Conservation (phyloP, 2,113 vertebrate genomes). For the Notechis scutatus region DNA sequence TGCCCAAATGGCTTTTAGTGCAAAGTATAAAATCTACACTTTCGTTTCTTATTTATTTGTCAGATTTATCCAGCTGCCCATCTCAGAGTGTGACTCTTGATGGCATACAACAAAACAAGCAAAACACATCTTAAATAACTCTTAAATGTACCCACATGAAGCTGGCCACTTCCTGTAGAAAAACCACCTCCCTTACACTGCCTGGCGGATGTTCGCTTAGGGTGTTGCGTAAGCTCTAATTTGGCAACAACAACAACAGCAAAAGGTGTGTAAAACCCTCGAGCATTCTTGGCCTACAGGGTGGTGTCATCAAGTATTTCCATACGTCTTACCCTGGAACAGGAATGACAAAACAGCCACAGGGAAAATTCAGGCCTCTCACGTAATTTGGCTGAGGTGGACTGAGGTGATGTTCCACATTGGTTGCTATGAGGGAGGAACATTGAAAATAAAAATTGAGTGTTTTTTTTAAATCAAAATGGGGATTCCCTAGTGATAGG, state of each 20-base stretch:
- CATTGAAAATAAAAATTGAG: background rate
- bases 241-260: background rate
- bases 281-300: background rate
- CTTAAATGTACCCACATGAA: background rate
- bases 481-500: background rate
- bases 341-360: constrained; percentile 88
- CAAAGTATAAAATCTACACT: background rate
- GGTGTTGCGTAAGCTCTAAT: background rate
- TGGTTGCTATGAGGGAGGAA: constrained; percentile 73
- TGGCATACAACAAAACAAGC: background rate
- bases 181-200: background rate
- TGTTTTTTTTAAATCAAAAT: background rate
- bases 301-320: background rate
- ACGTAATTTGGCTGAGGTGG: constrained; percentile 80
- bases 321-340: constrained; percentile 80
- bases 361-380: constrained; percentile 89
- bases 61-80: background rate
- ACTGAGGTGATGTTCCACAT: constrained; percentile 79
- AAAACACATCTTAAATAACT: background rate
- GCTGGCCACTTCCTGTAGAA: background rate
- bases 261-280: background rate
- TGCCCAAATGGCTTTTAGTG: background rate
- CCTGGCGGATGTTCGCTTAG: background rate
- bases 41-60: background rate
- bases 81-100: background rate